Conservation (phyloP, 2,113 vertebrate species). For the Fregata magnificens region DNA sequence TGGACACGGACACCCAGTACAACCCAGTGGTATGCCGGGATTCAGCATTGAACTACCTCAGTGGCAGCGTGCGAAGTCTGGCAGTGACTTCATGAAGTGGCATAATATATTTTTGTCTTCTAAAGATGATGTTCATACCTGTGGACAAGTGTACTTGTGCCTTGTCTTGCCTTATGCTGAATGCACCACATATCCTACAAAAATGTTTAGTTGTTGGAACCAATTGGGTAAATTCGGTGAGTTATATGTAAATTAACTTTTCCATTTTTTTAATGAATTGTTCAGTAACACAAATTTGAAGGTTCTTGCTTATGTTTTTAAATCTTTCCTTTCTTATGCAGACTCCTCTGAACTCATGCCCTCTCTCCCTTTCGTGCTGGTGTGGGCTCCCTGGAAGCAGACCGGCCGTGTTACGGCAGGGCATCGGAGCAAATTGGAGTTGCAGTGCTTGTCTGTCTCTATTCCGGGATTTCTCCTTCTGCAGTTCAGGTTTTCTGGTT, state of each 20-base stretch:
- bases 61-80: neutral
- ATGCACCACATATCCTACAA: no score
- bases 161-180: neutral
- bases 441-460: neutral
- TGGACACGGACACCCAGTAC: neutral
- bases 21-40: accelerated
- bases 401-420: accelerated
- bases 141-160: neutral
- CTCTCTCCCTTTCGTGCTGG: accelerated
- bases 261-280: neutral
- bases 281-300: neutral
- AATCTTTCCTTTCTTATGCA: neutral
- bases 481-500: neutral
- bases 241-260: neutral
- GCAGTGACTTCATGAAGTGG: neutral
- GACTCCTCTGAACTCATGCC: accelerated
- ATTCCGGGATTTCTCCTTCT: neutral
- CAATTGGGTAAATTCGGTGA: neutral
- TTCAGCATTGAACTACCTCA: accelerated
- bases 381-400: neutral
- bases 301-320: neutral
- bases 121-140: neutral
- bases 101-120: neutral
- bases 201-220: neutral
- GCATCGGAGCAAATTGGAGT: neutral